phyloP scores from a whole-genome alignment of 2,888 invertebrate genomes.

The Calameuta filiformis region DNA sequence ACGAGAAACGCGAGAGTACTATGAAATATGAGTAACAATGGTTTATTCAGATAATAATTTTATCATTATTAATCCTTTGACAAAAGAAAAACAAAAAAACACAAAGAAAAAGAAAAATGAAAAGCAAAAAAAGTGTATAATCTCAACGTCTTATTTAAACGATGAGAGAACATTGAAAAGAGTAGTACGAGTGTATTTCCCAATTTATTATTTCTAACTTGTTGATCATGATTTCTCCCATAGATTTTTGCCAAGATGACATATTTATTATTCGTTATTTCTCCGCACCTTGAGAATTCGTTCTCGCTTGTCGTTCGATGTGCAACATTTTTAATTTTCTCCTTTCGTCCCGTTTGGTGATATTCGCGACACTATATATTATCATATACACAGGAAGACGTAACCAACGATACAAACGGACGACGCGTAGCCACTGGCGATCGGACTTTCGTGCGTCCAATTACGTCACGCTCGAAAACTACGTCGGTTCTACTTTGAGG shows the following conservation, averaged over 20 bases:
- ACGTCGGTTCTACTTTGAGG: too few relatives aligned
- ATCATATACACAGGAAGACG: background rate
- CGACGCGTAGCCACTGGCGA: too few relatives aligned
- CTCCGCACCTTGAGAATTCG: background rate
- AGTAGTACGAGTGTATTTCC: conserved; percentile 37
- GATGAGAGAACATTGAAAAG: conserved; percentile 19
- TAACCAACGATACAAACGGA: too few relatives aligned
- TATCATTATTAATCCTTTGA: conserved; percentile 51
- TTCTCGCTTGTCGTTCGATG: background rate
- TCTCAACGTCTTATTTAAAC: conserved; percentile 41
- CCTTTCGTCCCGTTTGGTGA: background rate
- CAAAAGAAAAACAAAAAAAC: conserved; percentile 28
- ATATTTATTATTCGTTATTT: background rate
- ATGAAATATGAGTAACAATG: conserved; percentile 41
- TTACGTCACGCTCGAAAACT: background rate
- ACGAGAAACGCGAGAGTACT: conserved; percentile 28
- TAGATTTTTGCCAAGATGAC: conserved; percentile 4
- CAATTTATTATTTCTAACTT: conserved; percentile 38
- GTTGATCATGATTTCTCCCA: conserved; percentile 21
- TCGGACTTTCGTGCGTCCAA: background rate
- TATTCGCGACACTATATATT: background rate
- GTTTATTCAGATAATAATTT: conserved; percentile 57
- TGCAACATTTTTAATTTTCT: background rate
- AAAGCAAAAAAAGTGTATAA: conserved; percentile 36
- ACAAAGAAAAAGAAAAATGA: conserved; percentile 23